Evolutionary conservation across 2,797 vertebrate species (phyloP), one percentile per base, ranked within the genome.

Genomic region (Moxostoma hubbsi): DNA sequence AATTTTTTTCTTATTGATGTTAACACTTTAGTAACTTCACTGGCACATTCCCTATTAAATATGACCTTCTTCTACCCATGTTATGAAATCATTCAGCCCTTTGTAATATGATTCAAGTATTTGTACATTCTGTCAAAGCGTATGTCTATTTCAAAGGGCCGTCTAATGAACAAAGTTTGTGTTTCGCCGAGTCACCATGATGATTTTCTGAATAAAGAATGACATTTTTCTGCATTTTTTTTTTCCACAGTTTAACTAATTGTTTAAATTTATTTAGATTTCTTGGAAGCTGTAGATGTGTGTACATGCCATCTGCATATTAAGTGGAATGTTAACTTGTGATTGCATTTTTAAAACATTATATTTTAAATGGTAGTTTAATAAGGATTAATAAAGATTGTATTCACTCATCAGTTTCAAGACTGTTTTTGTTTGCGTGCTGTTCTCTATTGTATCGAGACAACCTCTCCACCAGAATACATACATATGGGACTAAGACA

Each of bases 131-230:
- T 59, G 66, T 84, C 70, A 73, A 79, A 73, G 77, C 16, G 66
- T 47, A 81, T 86, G 84, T 85, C 77, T 74, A 83, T 79, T 88
- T 85, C 86, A 88, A 88, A 88, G 63, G 57, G 51, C 18, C 54
- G 49, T 73, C 72, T 83, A 87, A 86, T 83, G 83, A 86, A 84
- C 68, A 84, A 77, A 73, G 75, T 77, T 83, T 77, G 79, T 78
- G 61, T 83, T 78, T 81, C 54, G 62, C 82, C 82, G 43, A 81
- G 80, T 84, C 62, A 67, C 71, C 36, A 7, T 73, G 55, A 68
- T 71, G 75, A 82, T 83, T 72, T 76, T 72, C 67, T 7, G 77
- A 86, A 81, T 74, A 68, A 74, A 75, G 54, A 80, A 81, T 76
- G 81, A 24, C 1, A 81, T 50, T 24, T 58, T 73, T 46, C 57